Conservation (phyloP, 2,888 invertebrate genomes). For the Cosmia trapezina region DNA sequence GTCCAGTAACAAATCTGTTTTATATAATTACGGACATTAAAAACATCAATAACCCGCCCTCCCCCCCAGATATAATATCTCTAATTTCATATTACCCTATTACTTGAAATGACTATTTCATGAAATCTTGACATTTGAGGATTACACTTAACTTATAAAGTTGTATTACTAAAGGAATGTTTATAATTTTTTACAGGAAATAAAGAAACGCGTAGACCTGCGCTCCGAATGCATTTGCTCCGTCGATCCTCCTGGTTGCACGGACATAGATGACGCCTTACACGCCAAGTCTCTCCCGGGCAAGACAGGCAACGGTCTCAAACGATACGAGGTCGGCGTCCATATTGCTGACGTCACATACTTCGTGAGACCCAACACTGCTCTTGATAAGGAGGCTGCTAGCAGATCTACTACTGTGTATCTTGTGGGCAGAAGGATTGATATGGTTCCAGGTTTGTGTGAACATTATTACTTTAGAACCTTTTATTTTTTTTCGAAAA, state of each 20-base stretch:
- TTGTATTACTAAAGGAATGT: no score
- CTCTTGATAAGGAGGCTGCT: slow-evolving; percentile 97
- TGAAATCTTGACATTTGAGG: no score
- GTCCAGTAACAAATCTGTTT: no score
- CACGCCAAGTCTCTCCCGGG: slow-evolving; percentile 95
- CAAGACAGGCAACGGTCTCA: slow-evolving; percentile 77
- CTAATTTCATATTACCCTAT: no score
- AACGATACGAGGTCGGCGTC: slow-evolving; percentile 94
- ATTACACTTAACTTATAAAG: no score
- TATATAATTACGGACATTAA: no score
- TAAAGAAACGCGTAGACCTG: slow-evolving; percentile 95
- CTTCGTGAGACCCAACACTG: slow-evolving; percentile 98
- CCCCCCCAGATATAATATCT: no score
- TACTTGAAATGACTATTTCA: no score
- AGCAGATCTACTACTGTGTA: slow-evolving; percentile 99
- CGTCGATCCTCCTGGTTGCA: slow-evolving; percentile 99
- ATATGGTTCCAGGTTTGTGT: slow-evolving; percentile 93
- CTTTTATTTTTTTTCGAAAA: not conserved
- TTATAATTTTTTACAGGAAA: slow-evolving; percentile 89
- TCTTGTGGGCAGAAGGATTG: slow-evolving; percentile 97
- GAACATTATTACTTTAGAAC: not conserved
- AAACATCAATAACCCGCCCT: no score
- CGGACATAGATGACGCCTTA: slow-evolving; percentile 99
- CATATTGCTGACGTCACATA: slow-evolving; percentile 99
- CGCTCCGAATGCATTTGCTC: slow-evolving; percentile 97